Conservation (phyloP, 2,888 invertebrate species). For the Mongoloraphidia duomilia region DNA sequence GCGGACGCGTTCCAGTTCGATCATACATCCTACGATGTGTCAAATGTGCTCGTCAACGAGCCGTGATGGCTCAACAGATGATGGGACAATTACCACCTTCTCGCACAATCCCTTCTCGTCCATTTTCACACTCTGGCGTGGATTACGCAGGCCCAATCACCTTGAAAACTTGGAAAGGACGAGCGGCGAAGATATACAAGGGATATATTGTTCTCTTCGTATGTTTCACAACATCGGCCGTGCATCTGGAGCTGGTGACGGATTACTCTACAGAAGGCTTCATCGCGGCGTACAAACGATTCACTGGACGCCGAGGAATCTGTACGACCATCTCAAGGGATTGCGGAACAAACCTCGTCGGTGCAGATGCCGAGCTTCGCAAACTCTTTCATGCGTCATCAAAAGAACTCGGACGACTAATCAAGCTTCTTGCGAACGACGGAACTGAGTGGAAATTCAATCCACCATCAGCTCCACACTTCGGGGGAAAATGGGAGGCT, state of each 20-base stretch:
- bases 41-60: conserved; percentile 4
- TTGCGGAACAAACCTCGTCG: conserved; percentile 16
- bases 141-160: conserved; percentile 13
- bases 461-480: too few species aligned
- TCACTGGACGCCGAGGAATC: conserved; percentile 15
- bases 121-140: conserved; percentile 12
- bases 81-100: conserved; percentile 18
- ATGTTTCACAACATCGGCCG: conserved; percentile 15
- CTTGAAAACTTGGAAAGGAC: not conserved
- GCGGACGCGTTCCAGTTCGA: conserved; percentile 7
- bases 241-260: conserved; percentile 16
- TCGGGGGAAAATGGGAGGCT: conserved; percentile 1
- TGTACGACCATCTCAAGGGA: conserved; percentile 9
- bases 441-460: conserved; percentile 4
- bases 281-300: conserved; percentile 15
- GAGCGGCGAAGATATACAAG: conserved; percentile 4
- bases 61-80: conserved; percentile 10
- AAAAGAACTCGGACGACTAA: conserved; percentile 7
- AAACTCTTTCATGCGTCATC: not conserved
- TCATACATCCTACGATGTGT: conserved; percentile 7
- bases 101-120: conserved; percentile 10
- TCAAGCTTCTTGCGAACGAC: conserved; percentile 5
- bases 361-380: not conserved
- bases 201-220: conserved; percentile 14
- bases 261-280: conserved; percentile 13